Evolutionary conservation across 2,113 vertebrate species (phyloP), one percentile per base, ranked within the genome.

Genomic region (Blennius ocellaris): DNA sequence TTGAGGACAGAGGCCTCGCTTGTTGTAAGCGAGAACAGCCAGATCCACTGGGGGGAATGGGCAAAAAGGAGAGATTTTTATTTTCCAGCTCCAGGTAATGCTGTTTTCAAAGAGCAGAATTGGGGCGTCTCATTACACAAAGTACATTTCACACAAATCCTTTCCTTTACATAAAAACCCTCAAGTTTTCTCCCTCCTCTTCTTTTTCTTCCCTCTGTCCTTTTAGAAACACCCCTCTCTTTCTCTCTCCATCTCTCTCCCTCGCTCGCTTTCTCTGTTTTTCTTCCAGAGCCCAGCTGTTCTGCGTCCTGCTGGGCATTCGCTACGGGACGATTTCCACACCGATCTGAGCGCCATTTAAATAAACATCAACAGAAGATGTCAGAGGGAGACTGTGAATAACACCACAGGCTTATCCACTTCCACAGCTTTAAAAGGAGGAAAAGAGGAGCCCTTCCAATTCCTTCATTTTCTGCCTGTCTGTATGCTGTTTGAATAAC

Each of bases 391-490:
- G 73, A 39, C 73, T 78, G 78, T 78, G 82, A 88, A 89, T 81
- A 87, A 85, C 80, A 88, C 90, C 79, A 73, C 80, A 70, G 86
- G 91, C 86, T 93, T 89, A 91, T 92, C 87, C 84, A 71, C 83
- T 80, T 64, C 45, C 55, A 36, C 77, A 73, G 84, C 70, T 88
- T 88, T 80, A 73, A 70, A 73, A 70, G 81, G 68, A 82, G 64
- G 54, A 10, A 12, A 73, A 80, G 45, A 86, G 40, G 30, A 72
- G 58, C 67, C 48, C 48, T 57, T 80, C 76, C 80, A 85, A 39
- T 59, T 53, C 37, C 66, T 65, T 75, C 60, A 76, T 81, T 30
- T 79, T 80, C 70, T 63, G 14, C 69, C 73, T 71, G 56, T 73
- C 55, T 59, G 54, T 63, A 85, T 82, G 53, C 75, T 56, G 72